Conservation (phyloP, 2,888 invertebrate species). For the Blastobasis adustella region DNA sequence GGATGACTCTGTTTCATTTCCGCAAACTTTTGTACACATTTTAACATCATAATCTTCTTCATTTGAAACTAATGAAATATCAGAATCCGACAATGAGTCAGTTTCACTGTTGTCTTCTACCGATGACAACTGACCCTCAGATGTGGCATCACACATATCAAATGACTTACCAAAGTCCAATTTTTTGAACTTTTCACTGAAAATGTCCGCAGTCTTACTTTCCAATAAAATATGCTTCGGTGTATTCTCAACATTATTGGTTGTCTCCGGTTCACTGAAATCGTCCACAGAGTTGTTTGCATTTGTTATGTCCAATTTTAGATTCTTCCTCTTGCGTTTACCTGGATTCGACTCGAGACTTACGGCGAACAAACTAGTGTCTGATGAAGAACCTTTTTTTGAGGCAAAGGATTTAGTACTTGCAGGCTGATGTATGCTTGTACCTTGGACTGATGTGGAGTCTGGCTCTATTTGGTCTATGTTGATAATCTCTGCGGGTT, state of each 20-base stretch:
- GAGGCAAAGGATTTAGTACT: conserved; percentile 36
- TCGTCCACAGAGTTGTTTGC: conserved; percentile 45
- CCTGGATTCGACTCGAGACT: conserved; percentile 22
- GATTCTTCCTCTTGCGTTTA: conserved; percentile 38
- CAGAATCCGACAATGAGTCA: conserved; percentile 50
- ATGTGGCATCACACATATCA: conserved; percentile 45
- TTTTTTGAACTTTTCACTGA: conserved; percentile 38
- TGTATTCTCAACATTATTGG: conserved; percentile 48
- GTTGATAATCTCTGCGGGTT: conserved; percentile 25
- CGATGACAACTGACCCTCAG: conserved; percentile 30
- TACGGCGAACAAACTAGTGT: conserved; percentile 37
- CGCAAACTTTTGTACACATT: conserved; percentile 10
- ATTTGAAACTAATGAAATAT: conserved; percentile 38
- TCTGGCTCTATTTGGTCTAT: conserved; percentile 46
- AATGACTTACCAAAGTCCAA: conserved; percentile 56
- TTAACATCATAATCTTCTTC: conserved; percentile 24
- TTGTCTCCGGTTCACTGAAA: conserved; percentile 18
- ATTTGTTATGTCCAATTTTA: conserved; percentile 52
- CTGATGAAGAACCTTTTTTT: conserved; percentile 53
- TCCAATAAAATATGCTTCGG: conserved; percentile 54
- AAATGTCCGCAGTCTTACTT: conserved; percentile 43
- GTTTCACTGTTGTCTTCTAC: conserved; percentile 46
- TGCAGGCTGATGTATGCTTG: conserved; percentile 36
- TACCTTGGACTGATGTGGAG: conserved; percentile 41
- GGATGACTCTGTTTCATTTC: neutral